These are phyloP conservation scores for Hemibagrus guttatus DNA, from an alignment of 2,797 vertebrate species.

Conservation along the genomic window DNA sequence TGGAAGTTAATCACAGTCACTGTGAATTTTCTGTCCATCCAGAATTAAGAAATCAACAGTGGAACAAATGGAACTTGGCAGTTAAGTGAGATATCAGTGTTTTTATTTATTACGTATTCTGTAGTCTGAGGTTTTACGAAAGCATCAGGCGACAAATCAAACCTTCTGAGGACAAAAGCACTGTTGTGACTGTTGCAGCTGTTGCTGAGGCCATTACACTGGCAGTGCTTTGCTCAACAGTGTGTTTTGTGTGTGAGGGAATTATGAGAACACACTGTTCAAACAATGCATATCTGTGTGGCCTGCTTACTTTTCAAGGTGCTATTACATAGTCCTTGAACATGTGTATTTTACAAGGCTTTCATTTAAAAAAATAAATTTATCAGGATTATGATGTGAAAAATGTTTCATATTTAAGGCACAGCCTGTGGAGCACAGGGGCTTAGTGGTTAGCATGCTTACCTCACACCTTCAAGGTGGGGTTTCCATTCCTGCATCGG, in stretches of 20 bases:
- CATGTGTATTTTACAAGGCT: background rate
- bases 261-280: conserved; percentile 11
- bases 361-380: background rate
- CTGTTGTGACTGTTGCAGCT: conserved; percentile 2
- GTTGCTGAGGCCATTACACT: conserved; percentile 16
- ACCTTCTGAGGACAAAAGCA: conserved; percentile 29
- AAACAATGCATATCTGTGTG: conserved; percentile 9
- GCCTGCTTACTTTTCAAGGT: conserved; percentile 16
- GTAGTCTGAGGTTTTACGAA: conserved; percentile 13
- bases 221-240: conserved; percentile 1
- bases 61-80: conserved; percentile 28
- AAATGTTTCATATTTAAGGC: too few relatives aligned
- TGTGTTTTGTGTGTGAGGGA: background rate
- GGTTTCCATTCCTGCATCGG: too few relatives aligned
- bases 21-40: background rate
- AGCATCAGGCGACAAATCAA: conserved; percentile 30
- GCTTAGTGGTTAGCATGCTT: too few relatives aligned
- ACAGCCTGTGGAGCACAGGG: too few relatives aligned
- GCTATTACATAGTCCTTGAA: conserved; percentile 13
- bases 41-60: background rate
- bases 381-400: conserved; percentile 6
- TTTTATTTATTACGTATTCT: conserved; percentile 35
- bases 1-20: background rate
- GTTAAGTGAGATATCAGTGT: conserved; percentile 33
- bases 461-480: too few relatives aligned